Base-by-base conservation (phyloP, 1,140 invertebrate species). In the Cardiocondyla obscurior region DNA sequence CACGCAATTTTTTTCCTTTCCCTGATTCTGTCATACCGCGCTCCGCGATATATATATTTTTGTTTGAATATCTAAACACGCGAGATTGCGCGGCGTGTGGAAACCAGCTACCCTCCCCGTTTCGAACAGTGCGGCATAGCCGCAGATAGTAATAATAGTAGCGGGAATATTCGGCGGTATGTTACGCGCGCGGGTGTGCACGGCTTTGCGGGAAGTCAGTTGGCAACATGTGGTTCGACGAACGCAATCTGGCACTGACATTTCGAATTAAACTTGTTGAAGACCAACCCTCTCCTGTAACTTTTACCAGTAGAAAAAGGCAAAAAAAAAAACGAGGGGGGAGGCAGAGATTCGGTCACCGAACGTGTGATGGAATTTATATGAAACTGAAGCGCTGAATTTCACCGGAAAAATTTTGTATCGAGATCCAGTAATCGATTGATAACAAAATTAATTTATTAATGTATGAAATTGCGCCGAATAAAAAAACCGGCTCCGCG, bases 241-340 rank as follows among this genome's bases (percentile, higher is more conserved):
- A 77, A 90, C 90, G 87, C 92, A 93, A 93, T 93, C 90, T 92
- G 92, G 72, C 90, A 82, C 67, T 92, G 92, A 93, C 92, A 90
- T 83, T 82, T 85, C 81, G 73, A 86, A 86, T 85, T 87, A 84
- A 85, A 87, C 81, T 76, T 72, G 69, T 62, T 79, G 67, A 76
- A 58, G 57, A 87, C 51, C 39, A 79, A 28, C 51, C 53, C 85
- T 30, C 28, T 60, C 74, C 57, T 53, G 62, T 72, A 60, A 77
- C 70, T 74, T 82, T 60, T 39, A 16, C 22, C 28, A 22, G 36
- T 25, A 12, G 12, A 44, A 53, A 67, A 53, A 39, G 39, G 51
- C 25, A 39, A 39, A 55, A 67, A 67, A 49, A 14, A 22, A 0
- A 22, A 12, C 10, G 12, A 51, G 19, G 44, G 25, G 25, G 28